These are phyloP conservation scores for Popillia japonica DNA, from an alignment of 1,140 invertebrate genomes.

Conservation along the genomic window DNA sequence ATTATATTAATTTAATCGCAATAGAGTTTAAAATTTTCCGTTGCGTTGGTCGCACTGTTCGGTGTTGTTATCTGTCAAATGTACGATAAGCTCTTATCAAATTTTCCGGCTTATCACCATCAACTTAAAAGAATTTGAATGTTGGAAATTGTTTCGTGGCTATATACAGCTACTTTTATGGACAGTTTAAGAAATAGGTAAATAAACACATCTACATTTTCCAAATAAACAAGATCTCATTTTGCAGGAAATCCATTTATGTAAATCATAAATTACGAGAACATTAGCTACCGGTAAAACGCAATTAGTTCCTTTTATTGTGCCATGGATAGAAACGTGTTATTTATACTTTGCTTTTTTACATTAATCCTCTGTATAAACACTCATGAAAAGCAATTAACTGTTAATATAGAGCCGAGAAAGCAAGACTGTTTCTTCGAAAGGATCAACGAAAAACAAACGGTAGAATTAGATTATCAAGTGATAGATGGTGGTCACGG, in stretches of 20 bases:
- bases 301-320: not conserved
- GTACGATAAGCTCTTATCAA: no score
- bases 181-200: not conserved
- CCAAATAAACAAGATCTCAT: no score
- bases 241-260: not conserved
- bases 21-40: no score
- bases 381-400: conserved; percentile 69
- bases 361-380: conserved; percentile 13
- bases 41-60: no score
- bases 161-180: not conserved
- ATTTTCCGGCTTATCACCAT: not conserved
- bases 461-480: conserved; percentile 79
- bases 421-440: conserved; percentile 77
- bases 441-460: conserved; percentile 65
- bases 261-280: not conserved
- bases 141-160: not conserved
- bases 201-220: no score
- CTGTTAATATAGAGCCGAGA: conserved; percentile 73
- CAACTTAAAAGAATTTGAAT: not conserved
- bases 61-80: no score
- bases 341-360: not conserved
- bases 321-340: conserved; percentile 6
- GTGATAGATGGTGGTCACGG: conserved; percentile 80
- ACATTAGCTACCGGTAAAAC: not conserved
- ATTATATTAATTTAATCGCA: no score